Base-by-base conservation (phyloP, 1,140 invertebrate genomes). In the Drosophila navojoa region DNA sequence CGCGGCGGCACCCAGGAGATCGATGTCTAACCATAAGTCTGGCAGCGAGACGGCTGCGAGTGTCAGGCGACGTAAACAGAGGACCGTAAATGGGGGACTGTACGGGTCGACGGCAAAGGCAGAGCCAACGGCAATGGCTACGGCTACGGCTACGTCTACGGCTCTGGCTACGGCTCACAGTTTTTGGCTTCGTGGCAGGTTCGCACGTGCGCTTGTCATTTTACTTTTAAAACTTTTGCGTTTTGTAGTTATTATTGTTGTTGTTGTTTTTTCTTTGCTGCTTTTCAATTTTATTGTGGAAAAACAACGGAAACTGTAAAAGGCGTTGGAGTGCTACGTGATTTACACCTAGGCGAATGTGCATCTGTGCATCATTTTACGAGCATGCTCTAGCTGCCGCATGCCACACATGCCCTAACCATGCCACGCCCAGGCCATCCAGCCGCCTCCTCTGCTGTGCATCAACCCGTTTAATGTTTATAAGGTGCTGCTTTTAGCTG, bases 271-370 rank as follows among this genome's bases (percentile, higher is more conserved):
- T 55, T 76, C 81, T 81, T 79, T 82, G 79, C 84, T 86, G 82
- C 76, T 82, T 86, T 87, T 86, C 82, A 86, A 86, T 86, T 86
- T 86, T 86, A 86, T 86, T 82, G 82, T 87, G 82, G 82, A 71
- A 81, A 86, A 86, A 81, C 71, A 86, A 81, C 76, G 76, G 66
- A 60, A 86, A 86, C 76, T 82, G 82, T 87, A 82, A 87, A 87
- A 87, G 79, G 71, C 79, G 79, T 79, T 72, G 77, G 79, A 87
- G 81, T 85, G 79, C 78, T 86, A 86, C 82, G 82, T 86, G 82
- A 86, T 86, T 86, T 86, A 86, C 82, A 86, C 82, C 82, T 86
- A 79, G 82, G 82, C 58, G 79, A 50, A 81, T 86, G 82, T 82
- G 82, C 72, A 82, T 84, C 74, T 79, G 80, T 75, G 80, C 82